phyloP scores from a whole-genome alignment of 2,888 invertebrate species.

The Congeria kusceri region DNA sequence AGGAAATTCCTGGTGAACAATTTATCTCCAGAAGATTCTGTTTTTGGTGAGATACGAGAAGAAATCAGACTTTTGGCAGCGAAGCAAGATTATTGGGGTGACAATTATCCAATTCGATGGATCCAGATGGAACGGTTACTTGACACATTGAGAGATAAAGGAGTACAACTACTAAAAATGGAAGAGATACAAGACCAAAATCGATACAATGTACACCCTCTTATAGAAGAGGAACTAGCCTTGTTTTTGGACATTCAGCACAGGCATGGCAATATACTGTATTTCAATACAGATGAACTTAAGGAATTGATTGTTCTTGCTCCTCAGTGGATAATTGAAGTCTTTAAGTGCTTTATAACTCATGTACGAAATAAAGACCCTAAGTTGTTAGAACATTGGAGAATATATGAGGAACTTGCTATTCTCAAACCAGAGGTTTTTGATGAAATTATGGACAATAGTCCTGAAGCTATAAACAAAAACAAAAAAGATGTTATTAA shows the following conservation, averaged over 20 bases:
- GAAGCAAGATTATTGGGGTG: conserved; percentile 41
- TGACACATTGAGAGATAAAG: too few relatives aligned
- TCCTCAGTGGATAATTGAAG: conserved; percentile 61
- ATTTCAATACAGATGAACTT: conserved; percentile 40
- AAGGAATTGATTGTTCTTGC: conserved; percentile 1
- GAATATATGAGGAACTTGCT: conserved; percentile 31
- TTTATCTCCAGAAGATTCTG: conserved; percentile 6
- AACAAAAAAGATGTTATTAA: conserved; percentile 15
- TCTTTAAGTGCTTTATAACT: conserved; percentile 52
- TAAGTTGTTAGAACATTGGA: conserved; percentile 17
- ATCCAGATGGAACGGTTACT: too few relatives aligned
- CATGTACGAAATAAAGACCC: conserved; percentile 35
- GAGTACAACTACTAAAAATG: too few relatives aligned
- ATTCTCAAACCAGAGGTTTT: conserved; percentile 26
- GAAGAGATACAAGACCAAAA: too few relatives aligned
- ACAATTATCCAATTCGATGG: conserved; percentile 16
- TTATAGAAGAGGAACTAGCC: conserved; percentile 6
- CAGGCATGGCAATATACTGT: conserved; percentile 48
- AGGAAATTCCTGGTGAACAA: conserved; percentile 42
- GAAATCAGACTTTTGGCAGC: conserved; percentile 32
- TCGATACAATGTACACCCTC: too few relatives aligned
- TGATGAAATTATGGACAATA: conserved; percentile 34
- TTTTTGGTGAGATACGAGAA: conserved; percentile 22
- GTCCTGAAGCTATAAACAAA: conserved; percentile 15
- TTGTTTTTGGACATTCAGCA: conserved; percentile 48